Conservation (phyloP, 2,797 vertebrate species). For the Hydrophis major region DNA sequence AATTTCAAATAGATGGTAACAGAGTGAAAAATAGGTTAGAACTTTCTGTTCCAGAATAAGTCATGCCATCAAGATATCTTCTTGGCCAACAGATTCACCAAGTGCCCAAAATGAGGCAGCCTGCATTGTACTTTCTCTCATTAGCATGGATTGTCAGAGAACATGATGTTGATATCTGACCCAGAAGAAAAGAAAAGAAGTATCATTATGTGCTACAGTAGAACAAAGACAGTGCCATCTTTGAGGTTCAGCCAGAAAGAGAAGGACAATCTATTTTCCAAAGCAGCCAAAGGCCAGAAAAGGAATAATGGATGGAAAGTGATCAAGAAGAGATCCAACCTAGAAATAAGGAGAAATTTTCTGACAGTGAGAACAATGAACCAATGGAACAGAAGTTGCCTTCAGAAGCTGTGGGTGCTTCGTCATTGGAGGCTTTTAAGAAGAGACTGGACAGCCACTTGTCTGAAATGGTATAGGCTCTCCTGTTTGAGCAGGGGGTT, state of each 20-base stretch:
- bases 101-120: slow-evolving; percentile 43
- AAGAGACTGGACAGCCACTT: no score
- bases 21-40: slow-evolving; percentile 43
- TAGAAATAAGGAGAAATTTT: neutral
- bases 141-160: slow-evolving; percentile 45
- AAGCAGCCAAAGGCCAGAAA: neutral
- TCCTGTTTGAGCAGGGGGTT: no score
- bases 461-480: no score
- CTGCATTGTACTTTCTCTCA: slow-evolving; percentile 33
- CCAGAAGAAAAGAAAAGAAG: neutral
- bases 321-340: neutral
- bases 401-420: no score
- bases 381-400: neutral
- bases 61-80: slow-evolving; percentile 34
- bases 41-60: slow-evolving; percentile 44
- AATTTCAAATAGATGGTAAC: slow-evolving; percentile 58
- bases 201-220: neutral
- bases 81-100: slow-evolving; percentile 34
- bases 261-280: neutral
- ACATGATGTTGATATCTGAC: slow-evolving; percentile 17
- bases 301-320: neutral
- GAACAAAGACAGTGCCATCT: neutral
- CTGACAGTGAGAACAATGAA: neutral
- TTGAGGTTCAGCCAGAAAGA: neutral
- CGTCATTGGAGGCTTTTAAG: no score